Evolutionary conservation across 2,888 invertebrate species (phyloP).

Genomic region (Melieria crassipennis): DNA sequence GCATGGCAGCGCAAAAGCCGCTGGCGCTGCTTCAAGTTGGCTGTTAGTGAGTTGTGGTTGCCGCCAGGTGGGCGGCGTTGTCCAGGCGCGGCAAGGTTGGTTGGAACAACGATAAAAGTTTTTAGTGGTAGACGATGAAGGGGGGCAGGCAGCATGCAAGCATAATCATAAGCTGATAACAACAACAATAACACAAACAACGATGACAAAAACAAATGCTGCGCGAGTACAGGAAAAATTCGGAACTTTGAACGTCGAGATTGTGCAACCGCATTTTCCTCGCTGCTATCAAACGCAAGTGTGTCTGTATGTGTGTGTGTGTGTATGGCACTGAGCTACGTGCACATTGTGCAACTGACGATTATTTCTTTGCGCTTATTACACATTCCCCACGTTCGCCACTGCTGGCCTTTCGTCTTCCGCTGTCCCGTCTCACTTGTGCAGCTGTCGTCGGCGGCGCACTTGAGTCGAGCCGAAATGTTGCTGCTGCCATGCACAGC

Average conservation of each 20-base stretch:
- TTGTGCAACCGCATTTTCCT: slow-evolving; percentile 53
- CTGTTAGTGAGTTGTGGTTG: neutral
- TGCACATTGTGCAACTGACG: neutral
- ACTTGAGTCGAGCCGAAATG: neutral
- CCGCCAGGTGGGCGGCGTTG: neutral
- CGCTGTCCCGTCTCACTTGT: neutral
- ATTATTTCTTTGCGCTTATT: slow-evolving; percentile 5
- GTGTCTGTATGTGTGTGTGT: no score
- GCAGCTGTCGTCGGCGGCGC: neutral
- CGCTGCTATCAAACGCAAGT: neutral
- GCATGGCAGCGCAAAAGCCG: no score
- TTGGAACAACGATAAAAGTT: no score
- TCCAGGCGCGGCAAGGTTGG: neutral
- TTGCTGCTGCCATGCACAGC: neutral
- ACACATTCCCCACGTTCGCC: no score
- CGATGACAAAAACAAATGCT: no score
- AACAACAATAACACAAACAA: neutral
- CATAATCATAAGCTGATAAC: neutral
- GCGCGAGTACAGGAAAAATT: no score
- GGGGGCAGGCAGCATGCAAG: neutral
- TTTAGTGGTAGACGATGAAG: neutral
- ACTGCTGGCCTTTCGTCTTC: no score
- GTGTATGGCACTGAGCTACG: neutral
- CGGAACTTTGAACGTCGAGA: slow-evolving; percentile 40
- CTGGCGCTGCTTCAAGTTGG: neutral